Evolutionary conservation across 2,797 vertebrate species (phyloP), one percentile per base, ranked within the genome.

Genomic region (Pangasius mekongensis): DNA sequence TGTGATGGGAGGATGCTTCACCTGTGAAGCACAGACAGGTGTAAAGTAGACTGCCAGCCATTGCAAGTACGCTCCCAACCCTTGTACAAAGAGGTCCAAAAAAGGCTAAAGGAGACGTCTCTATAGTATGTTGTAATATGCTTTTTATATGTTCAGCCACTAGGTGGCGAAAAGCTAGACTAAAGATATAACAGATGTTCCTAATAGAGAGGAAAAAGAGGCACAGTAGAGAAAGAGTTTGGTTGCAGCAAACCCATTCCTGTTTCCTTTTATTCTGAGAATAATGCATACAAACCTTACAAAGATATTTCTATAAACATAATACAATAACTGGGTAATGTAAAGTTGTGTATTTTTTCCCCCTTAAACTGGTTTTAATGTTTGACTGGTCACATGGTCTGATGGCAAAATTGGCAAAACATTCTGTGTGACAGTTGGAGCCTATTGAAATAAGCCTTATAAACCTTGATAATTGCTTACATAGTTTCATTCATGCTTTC

Each of bases 121-220:
- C 36, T n/a, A n/a, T 24, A 43, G 39, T 47, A 69, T 54, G 76
- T 33, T 56, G 6, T 56, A 54, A 78, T 78, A 33, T 56, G n/a
- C 5, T 58, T 30, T 54, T 39, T 80, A 80, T 80, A 36, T 80
- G 52, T 80, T 80, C 30, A 80, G 24, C 49, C 54, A 58, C 77
- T 58, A 80, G 77, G 30, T 80, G 77, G 77, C 52, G 1, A 80
- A 80, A 56, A 80, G 6, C 52, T 22, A 5, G 18, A 33, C 2
- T 27, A 80, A 36, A 56, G n/a, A 56, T 11, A 58, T 56, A 80
- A 80, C 52, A 80, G 8, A 36, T 58, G 52, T 58, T 54, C 74
- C 47, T 54, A 54, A 74, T 43, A 74, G 71, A 74, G 13, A 3
- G 13, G 74, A 30, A 18, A 49, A n/a, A 54, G 49, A 52, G 47